These are phyloP conservation scores for Polyodon spathula DNA, from an alignment of 2,113 vertebrate species.

Conservation along the genomic window DNA sequence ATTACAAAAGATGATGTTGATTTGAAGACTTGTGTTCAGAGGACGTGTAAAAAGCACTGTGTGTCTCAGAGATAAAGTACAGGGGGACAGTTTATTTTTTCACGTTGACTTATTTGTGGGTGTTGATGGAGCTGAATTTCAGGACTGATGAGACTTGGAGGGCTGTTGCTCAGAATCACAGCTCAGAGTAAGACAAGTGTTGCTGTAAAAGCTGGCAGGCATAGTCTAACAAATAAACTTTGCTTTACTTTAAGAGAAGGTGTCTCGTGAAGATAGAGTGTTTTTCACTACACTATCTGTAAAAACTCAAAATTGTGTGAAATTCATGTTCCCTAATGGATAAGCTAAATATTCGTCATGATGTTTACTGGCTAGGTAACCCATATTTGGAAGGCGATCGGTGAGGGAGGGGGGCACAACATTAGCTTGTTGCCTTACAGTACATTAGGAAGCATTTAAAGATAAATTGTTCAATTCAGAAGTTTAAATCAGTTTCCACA, in stretches of 20 bases:
- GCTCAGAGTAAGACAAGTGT: constrained; percentile 6
- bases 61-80: constrained; percentile 15
- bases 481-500: too few relatives aligned
- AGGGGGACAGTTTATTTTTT: constrained; percentile 1
- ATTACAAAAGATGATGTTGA: constrained; percentile 1
- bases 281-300: too few relatives aligned
- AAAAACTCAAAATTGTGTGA: too few relatives aligned
- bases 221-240: constrained; percentile 10
- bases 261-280: constrained; percentile 6
- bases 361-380: too few relatives aligned
- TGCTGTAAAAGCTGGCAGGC: constrained; percentile 14
- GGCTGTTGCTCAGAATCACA: constrained; percentile 15
- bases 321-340: too few relatives aligned
- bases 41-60: not conserved
- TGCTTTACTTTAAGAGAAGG: not conserved
- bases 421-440: too few relatives aligned
- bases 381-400: too few relatives aligned
- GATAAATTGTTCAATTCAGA: too few relatives aligned
- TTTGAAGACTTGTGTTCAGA: not conserved
- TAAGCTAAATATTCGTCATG: too few relatives aligned
- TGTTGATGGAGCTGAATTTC: constrained; percentile 14
- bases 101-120: constrained; percentile 11
- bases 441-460: too few relatives aligned
- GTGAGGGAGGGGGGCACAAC: too few relatives aligned
- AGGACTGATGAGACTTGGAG: constrained; percentile 15